These are phyloP conservation scores for Onychorhynchus coronatus DNA, from an alignment of 2,113 vertebrate species.

Conservation along the genomic window DNA sequence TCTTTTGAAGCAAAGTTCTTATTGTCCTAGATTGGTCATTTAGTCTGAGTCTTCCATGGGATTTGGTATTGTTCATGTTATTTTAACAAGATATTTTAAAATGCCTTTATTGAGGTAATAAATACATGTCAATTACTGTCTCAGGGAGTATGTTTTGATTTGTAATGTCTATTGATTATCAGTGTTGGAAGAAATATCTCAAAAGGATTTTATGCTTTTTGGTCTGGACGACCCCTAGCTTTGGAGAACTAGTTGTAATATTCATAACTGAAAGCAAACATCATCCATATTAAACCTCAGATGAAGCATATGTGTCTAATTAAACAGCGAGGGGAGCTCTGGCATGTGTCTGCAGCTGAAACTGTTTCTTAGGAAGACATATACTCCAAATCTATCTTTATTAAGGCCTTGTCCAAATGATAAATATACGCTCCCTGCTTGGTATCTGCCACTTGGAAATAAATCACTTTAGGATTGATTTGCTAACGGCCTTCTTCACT, in stretches of 20 bases:
- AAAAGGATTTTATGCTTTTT: background rate
- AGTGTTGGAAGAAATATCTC: background rate
- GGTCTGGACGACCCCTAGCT: background rate
- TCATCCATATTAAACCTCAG: background rate
- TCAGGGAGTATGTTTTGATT: background rate
- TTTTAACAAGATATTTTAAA: background rate
- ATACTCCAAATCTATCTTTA: conserved; percentile 80
- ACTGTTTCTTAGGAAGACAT: conserved; percentile 62
- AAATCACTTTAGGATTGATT: conserved; percentile 84
- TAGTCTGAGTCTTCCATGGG: background rate
- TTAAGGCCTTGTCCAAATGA: conserved; percentile 84
- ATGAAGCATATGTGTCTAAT: conserved; percentile 41
- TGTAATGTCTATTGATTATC: background rate
- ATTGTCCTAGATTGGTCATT: background rate
- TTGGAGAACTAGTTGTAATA: background rate
- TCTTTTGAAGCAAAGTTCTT: background rate
- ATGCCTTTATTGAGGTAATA: background rate
- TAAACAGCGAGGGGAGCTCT: conserved; percentile 67
- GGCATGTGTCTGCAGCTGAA: conserved; percentile 67
- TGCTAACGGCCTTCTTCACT: conserved; percentile 72
- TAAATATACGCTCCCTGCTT: conserved; percentile 76
- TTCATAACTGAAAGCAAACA: background rate
- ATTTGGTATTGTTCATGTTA: background rate
- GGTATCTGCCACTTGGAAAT: conserved; percentile 79
- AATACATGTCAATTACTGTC: background rate